Base-by-base conservation (phyloP, 2,113 vertebrate genomes). In the Fregetta grallaria region DNA sequence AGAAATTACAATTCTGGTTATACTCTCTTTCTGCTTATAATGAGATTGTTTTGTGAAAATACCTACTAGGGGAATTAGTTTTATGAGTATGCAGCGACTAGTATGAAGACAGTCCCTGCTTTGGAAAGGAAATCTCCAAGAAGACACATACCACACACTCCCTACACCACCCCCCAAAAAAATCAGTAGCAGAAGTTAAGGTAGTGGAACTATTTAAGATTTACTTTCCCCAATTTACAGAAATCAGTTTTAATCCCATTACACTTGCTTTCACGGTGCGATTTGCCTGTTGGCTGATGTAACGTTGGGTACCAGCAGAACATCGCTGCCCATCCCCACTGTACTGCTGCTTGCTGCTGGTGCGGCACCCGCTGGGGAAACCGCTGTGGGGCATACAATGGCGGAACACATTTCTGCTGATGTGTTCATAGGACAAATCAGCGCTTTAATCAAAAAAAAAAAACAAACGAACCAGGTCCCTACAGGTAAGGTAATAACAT, bases 11-110 rank as follows among this genome's bases (percentile, higher is more conserved):
- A 12, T 55, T 90, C 66, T 76, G 12, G 21, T 76, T 85, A 44
- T 72, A 72, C n/a, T 91, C 27, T 45, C 12, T 52, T 61, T 88
- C 82, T 80, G 53, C 40, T 94, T 86, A 50, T 72, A 92, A 88
- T 88, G 44, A 83, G 67, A 76, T 61, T 61, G 49, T 68, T 92
- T 92, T 80, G 36, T 91, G 67, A 86, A 88, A 92, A 83, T 45
- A 32, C 5, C 29, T 73, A 36, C 45, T 38, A 55, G 50, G 71
- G n/a, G 8, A 86, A 83, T 91, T 61, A 72, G 14, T 25, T 87
- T 73, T 80, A 59, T 34, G 23, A 53, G 6, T 34, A 8, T 59
- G 36, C 34, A 25, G 50, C 19, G 16, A 27, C 29, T 83, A 65
- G 76, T 32, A 50, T 3, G 52, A 78, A 68, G 45, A 45, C 55